Evolutionary conservation across 2,888 invertebrate species (phyloP), one percentile per base, ranked within the genome.

Genomic region (Onchidella celtica): DNA sequence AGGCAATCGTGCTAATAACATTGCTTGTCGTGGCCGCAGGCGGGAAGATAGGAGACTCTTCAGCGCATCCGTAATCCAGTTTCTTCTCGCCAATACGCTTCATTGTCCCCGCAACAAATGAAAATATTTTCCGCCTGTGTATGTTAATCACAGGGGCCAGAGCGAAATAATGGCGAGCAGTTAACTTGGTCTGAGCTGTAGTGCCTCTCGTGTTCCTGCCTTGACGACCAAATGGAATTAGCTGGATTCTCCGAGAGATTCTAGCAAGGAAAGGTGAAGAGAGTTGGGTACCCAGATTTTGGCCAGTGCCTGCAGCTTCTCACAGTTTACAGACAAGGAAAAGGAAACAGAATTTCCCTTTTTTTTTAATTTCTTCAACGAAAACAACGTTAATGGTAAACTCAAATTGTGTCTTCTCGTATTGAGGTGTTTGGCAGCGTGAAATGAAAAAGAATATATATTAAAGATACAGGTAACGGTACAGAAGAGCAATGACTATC

Each of bases 81-180:
- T 79, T 73, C 70, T 34, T 29, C 47, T 24, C 57, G 72, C 73
- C 72, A 73, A 73, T 73, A 73, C 73, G 73, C 79, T 55, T 73
- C 79, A 65, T 79, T 79, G 79, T 79, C 61, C 55, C 65, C 27
- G 57, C 79, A 73, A 79, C 79, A 79, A 79, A 79, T 79, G 79
- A 79, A 79, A 79, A 79, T 79, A 79, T 79, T 79, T 79, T 79
- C 79, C 73, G 73, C 73, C 73, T 63, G 63, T 65, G 79, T 79
- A 65, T 73, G 73, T 32, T 66, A 79, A 79, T 73, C 72, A 73
- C 61, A 36, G 73, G 14, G 66, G 57, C 27, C 17, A 57, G 72
- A 57, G 32, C 61, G 70, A 63, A 79, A 79, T 70, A 79, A 79
- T 72, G 79, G 63, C 72, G 3, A 63, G 47, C 70, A 63, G 79